Conservation (phyloP, 35 echinoderm and acorn worm species). For the Anneissia japonica region DNA sequence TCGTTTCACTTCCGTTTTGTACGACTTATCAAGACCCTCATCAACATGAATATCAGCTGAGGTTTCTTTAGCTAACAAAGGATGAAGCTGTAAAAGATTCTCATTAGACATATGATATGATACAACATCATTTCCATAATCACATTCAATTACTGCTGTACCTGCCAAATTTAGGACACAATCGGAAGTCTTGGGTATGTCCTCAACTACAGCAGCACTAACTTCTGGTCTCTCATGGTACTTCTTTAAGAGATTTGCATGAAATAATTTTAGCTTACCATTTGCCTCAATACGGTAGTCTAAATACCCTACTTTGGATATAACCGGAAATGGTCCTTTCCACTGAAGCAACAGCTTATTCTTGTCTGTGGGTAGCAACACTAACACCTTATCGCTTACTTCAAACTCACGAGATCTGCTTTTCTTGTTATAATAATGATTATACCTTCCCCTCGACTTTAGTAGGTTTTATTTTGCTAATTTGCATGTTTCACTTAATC, state of each 20-base stretch:
- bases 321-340: not conserved
- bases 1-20: too few species aligned
- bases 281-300: not conserved
- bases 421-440: not conserved
- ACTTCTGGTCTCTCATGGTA: too few species aligned
- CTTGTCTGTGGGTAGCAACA: not conserved
- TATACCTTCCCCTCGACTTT: not conserved
- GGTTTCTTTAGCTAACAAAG: too few species aligned
- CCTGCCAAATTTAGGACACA: too few species aligned
- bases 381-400: not conserved
- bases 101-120: too few species aligned
- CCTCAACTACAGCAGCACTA: too few species aligned
- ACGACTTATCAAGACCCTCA: too few species aligned
- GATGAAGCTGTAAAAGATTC: too few species aligned
- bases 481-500: constrained; percentile 10
- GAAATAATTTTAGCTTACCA: not conserved
- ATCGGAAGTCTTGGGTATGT: too few species aligned
- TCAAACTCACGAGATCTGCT: not conserved
- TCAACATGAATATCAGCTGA: too few species aligned
- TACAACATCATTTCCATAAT: too few species aligned
- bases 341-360: constrained; percentile 2
- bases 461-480: not conserved
- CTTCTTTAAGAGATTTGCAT: not conserved
- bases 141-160: too few species aligned
- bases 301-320: not conserved